Evolutionary conservation across 1,140 invertebrate species (phyloP).

Genomic region (Orchesella cincta): DNA sequence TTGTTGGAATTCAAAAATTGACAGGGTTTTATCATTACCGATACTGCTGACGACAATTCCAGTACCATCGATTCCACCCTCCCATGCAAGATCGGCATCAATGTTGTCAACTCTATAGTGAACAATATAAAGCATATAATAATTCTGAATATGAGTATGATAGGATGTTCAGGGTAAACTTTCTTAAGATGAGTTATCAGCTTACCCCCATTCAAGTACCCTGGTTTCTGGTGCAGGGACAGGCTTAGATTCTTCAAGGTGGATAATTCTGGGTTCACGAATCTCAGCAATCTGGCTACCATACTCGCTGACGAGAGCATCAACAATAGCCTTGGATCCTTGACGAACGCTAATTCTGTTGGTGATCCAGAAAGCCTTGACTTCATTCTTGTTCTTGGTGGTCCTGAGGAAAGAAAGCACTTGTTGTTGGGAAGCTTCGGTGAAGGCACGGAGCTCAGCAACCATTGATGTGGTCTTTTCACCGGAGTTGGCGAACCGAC

Average conservation of each 20-base stretch:
- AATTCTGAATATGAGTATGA: no score
- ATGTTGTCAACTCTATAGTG: constrained; percentile 3
- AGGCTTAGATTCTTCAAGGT: no score
- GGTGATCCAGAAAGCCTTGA: constrained; percentile 34
- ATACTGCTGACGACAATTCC: background rate
- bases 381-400: background rate
- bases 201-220: no score
- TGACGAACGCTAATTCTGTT: constrained; percentile 18
- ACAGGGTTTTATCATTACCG: constrained; percentile 6
- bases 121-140: no score
- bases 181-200: no score
- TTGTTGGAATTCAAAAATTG: no score
- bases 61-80: background rate
- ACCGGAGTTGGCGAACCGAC: background rate
- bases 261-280: background rate
- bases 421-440: constrained; percentile 3
- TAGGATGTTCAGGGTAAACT: no score
- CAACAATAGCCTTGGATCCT: background rate
- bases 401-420: constrained; percentile 21
- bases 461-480: constrained; percentile 26
- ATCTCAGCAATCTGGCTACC: constrained; percentile 1
- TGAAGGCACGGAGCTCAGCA: background rate
- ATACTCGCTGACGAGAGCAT: background rate
- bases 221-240: no score
- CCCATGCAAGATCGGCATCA: background rate